phyloP scores from a whole-genome alignment of 2,797 vertebrate genomes.

The Australoheros facetus region DNA sequence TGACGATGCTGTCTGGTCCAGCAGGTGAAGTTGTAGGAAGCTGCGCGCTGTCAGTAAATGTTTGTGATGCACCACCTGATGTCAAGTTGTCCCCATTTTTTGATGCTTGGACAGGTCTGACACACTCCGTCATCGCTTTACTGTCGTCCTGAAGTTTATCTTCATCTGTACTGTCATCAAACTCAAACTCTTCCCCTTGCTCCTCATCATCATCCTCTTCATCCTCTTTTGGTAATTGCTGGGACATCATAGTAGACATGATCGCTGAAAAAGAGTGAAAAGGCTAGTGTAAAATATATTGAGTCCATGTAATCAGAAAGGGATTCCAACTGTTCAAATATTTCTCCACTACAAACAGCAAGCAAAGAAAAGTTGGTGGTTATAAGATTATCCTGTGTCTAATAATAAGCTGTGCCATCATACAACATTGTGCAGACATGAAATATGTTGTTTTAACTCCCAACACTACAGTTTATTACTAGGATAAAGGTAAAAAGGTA shows the following conservation, averaged over 20 bases:
- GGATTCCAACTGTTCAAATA: background rate
- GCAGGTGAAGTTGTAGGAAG: conserved; percentile 20
- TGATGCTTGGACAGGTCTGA: conserved; percentile 1
- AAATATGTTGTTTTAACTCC: background rate
- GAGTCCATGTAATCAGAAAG: background rate
- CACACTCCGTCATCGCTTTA: conserved; percentile 1
- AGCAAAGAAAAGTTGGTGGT: background rate
- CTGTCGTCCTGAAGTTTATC: conserved; percentile 37
- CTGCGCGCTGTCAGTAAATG: background rate
- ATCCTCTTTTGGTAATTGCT: conserved; percentile 59
- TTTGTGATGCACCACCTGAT: conserved; percentile 3
- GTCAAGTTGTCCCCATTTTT: conserved; percentile 20
- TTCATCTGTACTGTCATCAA: conserved; percentile 71
- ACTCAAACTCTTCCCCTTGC: conserved; percentile 70
- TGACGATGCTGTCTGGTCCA: conserved; percentile 45
- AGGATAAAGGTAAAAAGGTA: conserved; percentile 18
- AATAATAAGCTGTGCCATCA: conserved; percentile 15
- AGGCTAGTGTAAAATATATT: background rate
- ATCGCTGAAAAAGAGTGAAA: conserved; percentile 47
- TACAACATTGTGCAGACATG: conserved; percentile 8
- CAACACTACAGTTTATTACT: background rate
- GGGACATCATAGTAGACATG: conserved; percentile 72
- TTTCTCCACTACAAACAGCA: background rate
- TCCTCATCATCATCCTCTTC: conserved; percentile 77
- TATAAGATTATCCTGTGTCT: background rate